Evolutionary conservation across 2,113 vertebrate genomes (phyloP).

Genomic region (Kobus ellipsiprymnus): DNA sequence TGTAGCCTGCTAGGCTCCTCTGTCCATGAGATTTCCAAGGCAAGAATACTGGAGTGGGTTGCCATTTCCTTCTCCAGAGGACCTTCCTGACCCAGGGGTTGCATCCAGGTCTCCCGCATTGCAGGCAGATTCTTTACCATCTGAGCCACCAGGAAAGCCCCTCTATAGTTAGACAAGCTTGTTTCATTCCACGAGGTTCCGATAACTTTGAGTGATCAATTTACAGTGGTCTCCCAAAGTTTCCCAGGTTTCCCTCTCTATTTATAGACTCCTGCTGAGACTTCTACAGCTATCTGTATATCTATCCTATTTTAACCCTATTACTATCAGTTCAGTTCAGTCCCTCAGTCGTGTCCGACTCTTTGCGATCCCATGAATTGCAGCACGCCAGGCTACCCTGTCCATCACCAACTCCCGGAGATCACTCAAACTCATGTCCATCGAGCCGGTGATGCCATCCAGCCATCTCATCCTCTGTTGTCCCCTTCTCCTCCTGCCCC

Average conservation of each 20-base stretch:
- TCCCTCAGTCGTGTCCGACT: no score
- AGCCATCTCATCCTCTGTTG: no score
- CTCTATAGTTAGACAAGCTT: background rate
- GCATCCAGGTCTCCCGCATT: background rate
- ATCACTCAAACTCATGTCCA: no score
- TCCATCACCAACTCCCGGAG: no score
- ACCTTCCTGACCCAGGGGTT: background rate
- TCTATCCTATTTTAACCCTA: background rate
- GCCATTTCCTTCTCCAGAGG: background rate
- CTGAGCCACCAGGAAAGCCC: background rate
- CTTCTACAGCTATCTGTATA: background rate
- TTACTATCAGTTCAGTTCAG: no score
- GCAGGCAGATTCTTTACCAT: background rate
- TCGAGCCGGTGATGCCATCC: no score
- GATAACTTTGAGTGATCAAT: background rate
- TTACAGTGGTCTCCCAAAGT: background rate
- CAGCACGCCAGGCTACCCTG: fast-evolving
- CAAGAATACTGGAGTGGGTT: background rate
- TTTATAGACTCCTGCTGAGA: background rate
- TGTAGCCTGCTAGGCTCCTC: background rate
- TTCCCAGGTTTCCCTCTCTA: background rate
- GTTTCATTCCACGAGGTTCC: background rate
- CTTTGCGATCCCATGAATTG: no score
- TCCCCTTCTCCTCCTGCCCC: no score
- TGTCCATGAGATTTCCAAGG: background rate